phyloP scores from a whole-genome alignment of 2,888 invertebrate genomes.

The Hylaea fasciaria region DNA sequence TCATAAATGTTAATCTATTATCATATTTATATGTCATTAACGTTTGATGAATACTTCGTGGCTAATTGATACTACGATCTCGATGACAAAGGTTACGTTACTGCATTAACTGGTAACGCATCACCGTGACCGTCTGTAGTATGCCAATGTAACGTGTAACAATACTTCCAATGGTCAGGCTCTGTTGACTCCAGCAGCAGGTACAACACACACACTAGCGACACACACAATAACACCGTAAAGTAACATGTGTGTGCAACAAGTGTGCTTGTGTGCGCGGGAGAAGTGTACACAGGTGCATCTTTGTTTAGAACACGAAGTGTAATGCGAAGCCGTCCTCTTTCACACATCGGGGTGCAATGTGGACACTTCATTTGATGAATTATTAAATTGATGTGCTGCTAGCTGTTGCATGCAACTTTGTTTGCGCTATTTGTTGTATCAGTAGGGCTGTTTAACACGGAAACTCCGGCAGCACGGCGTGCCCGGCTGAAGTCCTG shows the following conservation, averaged over 20 bases:
- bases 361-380: constrained; percentile 39
- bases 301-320: constrained; percentile 54
- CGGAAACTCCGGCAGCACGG: too few relatives aligned
- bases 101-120: not conserved
- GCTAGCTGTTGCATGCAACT: not conserved
- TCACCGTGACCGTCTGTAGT: constrained; percentile 15
- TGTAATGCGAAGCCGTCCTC: constrained; percentile 45
- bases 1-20: too few relatives aligned
- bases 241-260: not conserved
- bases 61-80: too few relatives aligned
- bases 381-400: constrained; percentile 5
- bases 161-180: constrained; percentile 65
- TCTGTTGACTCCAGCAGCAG: constrained; percentile 66
- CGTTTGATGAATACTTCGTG: too few relatives aligned
- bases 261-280: constrained; percentile 2
- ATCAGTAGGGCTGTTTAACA: too few relatives aligned
- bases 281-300: constrained; percentile 52
- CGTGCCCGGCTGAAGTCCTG: too few relatives aligned
- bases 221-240: constrained; percentile 28
- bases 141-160: constrained; percentile 49
- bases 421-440: too few relatives aligned
- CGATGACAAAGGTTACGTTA: not conserved
- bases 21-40: too few relatives aligned
- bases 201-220: constrained; percentile 48
- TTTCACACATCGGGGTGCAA: constrained; percentile 42